Base-by-base conservation (phyloP, 2,113 vertebrate species). In the Rhinoderma darwinii region DNA sequence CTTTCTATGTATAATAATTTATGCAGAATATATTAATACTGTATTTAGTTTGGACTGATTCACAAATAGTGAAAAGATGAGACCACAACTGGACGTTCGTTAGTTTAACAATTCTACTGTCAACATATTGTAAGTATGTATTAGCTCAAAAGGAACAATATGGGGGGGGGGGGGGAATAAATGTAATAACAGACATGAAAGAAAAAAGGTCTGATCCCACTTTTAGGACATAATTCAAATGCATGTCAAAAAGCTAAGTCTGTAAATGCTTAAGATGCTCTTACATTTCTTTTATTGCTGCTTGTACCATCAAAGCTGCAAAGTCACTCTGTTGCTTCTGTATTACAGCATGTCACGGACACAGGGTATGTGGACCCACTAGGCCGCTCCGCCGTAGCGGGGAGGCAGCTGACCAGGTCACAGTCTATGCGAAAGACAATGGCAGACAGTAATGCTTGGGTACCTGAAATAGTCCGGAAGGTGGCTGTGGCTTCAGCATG, bases 31-130 rank as follows among this genome's bases (percentile, higher is more conserved):
- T 59, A 59, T 25, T 10, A n/a, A 9, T 59, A 25, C 22, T 59
- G 25, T 59, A 4, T 0, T 25, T 66, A 32, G 17, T 30, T 66
- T 66, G 14, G 11, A 66, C n/a, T 5, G 3, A 61, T 32, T 63
- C 63, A 35, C 30, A 66, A 66, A 66, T 66, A 66, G 63, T 66
- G 63, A 66, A 66, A 66, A 66, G 63, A 66, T 66, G 63, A 66
- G 63, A 66, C 35, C 63, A 66, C 30, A 66, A 66, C 30, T 66
- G 14, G 63, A 25, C 63, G 2, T 15, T 14, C 12, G 35, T 32
- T 66, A 32, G 3, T 35, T 66, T 17, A 66, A 32, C 30, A 3
- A 66, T 66, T 66, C 27, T 66, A 66, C 27, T 66, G 63, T 66
- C 63, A 66, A 6, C 63, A 66, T 66, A 12, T 17, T 66, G 30